Evolutionary conservation across 2,888 invertebrate species (phyloP), one percentile per base, ranked within the genome.

Genomic region (Odontomyia ornata): DNA sequence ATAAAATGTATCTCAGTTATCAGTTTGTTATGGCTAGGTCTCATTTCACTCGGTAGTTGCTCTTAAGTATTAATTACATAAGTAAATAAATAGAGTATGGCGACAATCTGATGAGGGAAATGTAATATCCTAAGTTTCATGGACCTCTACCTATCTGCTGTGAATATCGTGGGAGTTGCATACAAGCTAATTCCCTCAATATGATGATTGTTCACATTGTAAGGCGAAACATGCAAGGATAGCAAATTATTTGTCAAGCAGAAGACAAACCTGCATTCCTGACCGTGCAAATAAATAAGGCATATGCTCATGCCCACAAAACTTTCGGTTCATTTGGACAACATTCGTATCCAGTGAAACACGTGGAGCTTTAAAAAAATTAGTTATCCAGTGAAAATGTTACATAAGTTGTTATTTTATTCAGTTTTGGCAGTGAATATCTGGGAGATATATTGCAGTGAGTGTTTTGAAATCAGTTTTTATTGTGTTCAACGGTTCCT

Each of bases 401-500:
- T 52, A 52, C 4, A 9, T n/a, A n/a, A 36, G n/a, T n/a, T 36
- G 11, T 18, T 13, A 36, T 30, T 65, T 30, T 62, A 27, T 62
- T 18, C 28, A 65, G 36, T 65, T 9, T 7, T 65, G 4, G 65
- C 36, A 18, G 3, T 18, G 11, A n/a, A 36, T 30, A 36, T 65
- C 1, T 28, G 9, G 30, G 27, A 15, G 36, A 65, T 65, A 21
- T 65, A 30, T n/a, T 65, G 65, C 36, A 65, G 65, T 65, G 21
- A 65, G 65, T 65, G 15, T 43, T 9, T 43, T 43, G 7, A 9
- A 9, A 13, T 43, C 13, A 13, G 43, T 43, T 43, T 43, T 43
- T 7, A 9, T 13, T 43, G 43, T 43, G 43, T 7, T n/a, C n/a
- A n/a, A n/a, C n/a, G n/a, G n/a, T n/a, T n/a, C n/a, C n/a, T 43